Evolutionary conservation across 2,888 invertebrate genomes (phyloP).

Genomic region (Halictus ligatus): DNA sequence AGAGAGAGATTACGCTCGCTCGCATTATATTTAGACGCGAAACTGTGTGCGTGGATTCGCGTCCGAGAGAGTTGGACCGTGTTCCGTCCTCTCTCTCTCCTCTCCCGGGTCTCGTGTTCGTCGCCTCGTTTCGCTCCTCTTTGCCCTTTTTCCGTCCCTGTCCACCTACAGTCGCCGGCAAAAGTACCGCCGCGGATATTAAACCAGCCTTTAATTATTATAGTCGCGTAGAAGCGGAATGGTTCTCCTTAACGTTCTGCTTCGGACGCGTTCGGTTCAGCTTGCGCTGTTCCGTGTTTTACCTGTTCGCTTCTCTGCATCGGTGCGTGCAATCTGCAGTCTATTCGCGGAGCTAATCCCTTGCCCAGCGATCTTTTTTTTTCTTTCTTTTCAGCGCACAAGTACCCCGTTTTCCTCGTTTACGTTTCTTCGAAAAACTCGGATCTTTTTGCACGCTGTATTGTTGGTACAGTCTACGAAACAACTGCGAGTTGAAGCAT

Average conservation of each 20-base stretch:
- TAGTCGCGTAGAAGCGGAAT: neutral
- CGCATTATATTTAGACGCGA: slow-evolving; percentile 74
- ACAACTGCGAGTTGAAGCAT: neutral
- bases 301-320: neutral
- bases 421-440: neutral
- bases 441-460: neutral
- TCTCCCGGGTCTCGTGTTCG: slow-evolving; percentile 28
- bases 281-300: neutral
- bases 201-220: neutral
- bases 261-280: neutral
- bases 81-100: slow-evolving; percentile 7
- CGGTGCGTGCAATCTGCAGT: neutral
- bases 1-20: slow-evolving; percentile 4
- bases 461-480: neutral
- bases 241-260: neutral
- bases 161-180: neutral
- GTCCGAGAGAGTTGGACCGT: slow-evolving; percentile 48
- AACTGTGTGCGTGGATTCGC: slow-evolving; percentile 54
- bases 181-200: neutral
- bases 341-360: neutral
- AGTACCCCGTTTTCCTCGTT: neutral
- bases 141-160: slow-evolving; percentile 5
- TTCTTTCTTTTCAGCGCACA: too few species aligned
- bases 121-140: slow-evolving; percentile 19
- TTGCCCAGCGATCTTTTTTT: neutral